Evolutionary conservation across 2,888 invertebrate genomes (phyloP), one percentile per base, ranked within the genome.

Genomic region (Habroteleia sp.): DNA sequence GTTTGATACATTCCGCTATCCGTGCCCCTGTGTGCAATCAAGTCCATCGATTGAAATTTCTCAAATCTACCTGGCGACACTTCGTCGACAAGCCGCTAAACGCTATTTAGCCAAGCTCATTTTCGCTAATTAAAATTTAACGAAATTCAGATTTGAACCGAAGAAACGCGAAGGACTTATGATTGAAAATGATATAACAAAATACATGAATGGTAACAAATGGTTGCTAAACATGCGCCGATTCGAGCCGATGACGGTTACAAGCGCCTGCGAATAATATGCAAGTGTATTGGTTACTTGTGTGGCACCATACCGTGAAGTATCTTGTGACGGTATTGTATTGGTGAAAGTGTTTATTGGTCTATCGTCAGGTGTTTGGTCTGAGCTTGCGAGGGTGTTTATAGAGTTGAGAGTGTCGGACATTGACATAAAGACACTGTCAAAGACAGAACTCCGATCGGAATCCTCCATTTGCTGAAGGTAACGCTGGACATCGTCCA

Each of bases 1-100:
- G 90, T 90, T 81, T 91, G 91, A 85, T 91, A 91, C 69, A 91
- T 85, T 72, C 91, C 91, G 81, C 90, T 91, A 83, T 91, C 91
- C 62, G 91, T 91, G 78, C 91, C 91, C 90, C 91, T 91, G 87
- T 91, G 87, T 83, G 84, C 85, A 82, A 78, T 74, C 56, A 76
- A 78, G 14, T 27, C 6, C 17, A 25, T 11, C 16, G 5, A 20
- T 20, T 71, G 33, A 37, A 74, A 63, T 48, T 11, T 31, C 44
- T 41, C n/a, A 39, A 58, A 42, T 60, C 41, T 25, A 7, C 27
- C 11, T 17, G 8, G 17, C 17, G 37, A 63, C 54, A 54, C 46
- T 29, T 8, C n/a, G 25, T 39, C 44, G 68, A 52, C 25, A 58
- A 69, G 69, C 75, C 31, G 65, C 69, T 71, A 60, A 69, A 63